phyloP scores from a whole-genome alignment of 2,888 invertebrate genomes.

The Galerucella nymphaeae region DNA sequence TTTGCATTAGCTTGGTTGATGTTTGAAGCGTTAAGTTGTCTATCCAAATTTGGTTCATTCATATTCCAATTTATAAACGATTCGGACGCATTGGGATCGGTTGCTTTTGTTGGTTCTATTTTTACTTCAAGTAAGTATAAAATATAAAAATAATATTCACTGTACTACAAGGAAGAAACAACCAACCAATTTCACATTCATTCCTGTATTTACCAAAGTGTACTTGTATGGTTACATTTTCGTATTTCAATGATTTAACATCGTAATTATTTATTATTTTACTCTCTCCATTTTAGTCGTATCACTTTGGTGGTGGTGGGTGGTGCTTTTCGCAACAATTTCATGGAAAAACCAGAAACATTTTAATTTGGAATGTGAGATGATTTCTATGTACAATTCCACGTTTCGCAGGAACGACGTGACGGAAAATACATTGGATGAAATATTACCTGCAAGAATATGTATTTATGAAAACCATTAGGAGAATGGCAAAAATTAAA shows the following conservation, averaged over 20 bases:
- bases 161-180: neutral
- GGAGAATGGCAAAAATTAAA: neutral
- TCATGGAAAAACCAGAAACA: conserved; percentile 31
- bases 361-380: conserved; percentile 23
- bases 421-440: neutral
- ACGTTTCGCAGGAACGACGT: neutral
- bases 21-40: conserved; percentile 35
- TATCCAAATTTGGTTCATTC: conserved; percentile 39
- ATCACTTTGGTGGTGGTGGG: conserved; percentile 41
- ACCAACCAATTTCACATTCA: too few relatives aligned
- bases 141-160: neutral
- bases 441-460: conserved; percentile 5
- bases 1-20: conserved; percentile 42
- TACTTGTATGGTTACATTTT: neutral
- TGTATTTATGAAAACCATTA: neutral
- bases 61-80: conserved; percentile 33
- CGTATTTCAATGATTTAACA: neutral
- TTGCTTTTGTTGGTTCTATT: conserved; percentile 37
- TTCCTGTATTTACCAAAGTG: too few relatives aligned
- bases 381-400: conserved; percentile 18
- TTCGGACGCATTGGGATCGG: conserved; percentile 18
- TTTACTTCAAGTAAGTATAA: conserved; percentile 36
- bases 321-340: conserved; percentile 32
- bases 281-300: conserved; percentile 29
- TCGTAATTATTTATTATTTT: neutral